These are phyloP conservation scores for Sinocyclocheilus rhinocerous DNA, from an alignment of 2,113 vertebrate species.

Conservation along the genomic window DNA sequence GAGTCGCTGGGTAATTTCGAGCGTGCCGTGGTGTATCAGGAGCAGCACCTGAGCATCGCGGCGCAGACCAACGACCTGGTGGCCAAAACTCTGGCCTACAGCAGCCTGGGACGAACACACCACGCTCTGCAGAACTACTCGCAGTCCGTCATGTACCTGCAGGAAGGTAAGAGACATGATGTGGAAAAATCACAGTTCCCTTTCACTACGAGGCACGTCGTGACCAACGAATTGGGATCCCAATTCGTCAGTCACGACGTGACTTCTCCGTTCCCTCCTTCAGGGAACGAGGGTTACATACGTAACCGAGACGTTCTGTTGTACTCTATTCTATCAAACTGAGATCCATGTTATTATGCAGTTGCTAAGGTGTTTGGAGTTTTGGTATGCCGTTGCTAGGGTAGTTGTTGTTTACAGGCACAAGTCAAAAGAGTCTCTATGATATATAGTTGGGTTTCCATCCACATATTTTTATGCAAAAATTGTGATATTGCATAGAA, in stretches of 20 bases:
- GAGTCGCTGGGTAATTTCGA: slow-evolving; percentile 92
- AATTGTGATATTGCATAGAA: neutral
- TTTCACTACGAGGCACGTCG: too few species aligned
- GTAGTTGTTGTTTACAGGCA: neutral
- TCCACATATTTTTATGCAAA: neutral
- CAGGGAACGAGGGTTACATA: too few species aligned
- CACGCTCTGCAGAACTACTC: slow-evolving; percentile 94
- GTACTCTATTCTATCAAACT: too few species aligned
- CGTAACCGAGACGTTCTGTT: too few species aligned
- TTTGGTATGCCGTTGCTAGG: neutral
- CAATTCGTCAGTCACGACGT: too few species aligned
- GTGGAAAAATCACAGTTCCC: too few species aligned
- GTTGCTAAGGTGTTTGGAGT: neutral
- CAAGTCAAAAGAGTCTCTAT: neutral
- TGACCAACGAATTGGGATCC: too few species aligned
- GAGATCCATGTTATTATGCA: too few species aligned
- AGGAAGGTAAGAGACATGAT: slow-evolving; percentile 84
- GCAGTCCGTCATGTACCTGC: slow-evolving; percentile 97
- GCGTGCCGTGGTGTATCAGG: slow-evolving; percentile 92
- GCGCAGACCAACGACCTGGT: slow-evolving; percentile 91
- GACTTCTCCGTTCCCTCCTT: too few species aligned
- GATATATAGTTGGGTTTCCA: neutral
- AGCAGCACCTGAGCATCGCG: slow-evolving; percentile 93
- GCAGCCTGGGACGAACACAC: slow-evolving; percentile 91
- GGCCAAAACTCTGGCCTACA: slow-evolving; percentile 90